These are phyloP conservation scores for Meghimatium bilineatum DNA, from an alignment of 2,888 invertebrate species.

Conservation along the genomic window DNA sequence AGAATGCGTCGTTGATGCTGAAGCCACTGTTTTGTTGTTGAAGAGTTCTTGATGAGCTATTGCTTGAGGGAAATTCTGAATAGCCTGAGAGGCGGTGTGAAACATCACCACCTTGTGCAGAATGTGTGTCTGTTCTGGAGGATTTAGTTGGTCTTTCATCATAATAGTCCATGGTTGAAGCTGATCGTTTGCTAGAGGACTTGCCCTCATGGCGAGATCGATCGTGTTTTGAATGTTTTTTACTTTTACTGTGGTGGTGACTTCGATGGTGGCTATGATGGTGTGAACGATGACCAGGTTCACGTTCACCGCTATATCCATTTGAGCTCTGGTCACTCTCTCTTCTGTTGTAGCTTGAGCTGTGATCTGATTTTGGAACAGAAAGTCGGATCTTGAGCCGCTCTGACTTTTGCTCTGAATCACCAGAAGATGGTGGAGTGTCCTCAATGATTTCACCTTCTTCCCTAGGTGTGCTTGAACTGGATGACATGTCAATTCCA, in stretches of 20 bases:
- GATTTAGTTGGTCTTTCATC: slow-evolving; percentile 41
- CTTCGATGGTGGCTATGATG: slow-evolving; percentile 38
- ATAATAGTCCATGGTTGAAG: slow-evolving; percentile 25
- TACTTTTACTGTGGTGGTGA: slow-evolving; percentile 44
- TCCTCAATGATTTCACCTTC: slow-evolving; percentile 42
- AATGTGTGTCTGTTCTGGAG: slow-evolving; percentile 9
- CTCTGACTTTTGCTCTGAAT: slow-evolving; percentile 33
- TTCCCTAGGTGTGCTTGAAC: slow-evolving; percentile 40
- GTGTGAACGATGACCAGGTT: slow-evolving; percentile 15
- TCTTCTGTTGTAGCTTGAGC: neutral
- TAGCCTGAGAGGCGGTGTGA: neutral
- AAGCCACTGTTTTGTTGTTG: slow-evolving; percentile 45
- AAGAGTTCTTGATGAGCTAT: slow-evolving; percentile 8
- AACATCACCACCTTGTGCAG: neutral
- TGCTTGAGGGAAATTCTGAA: slow-evolving; percentile 9
- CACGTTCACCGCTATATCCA: slow-evolving; percentile 23
- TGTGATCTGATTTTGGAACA: slow-evolving; percentile 31
- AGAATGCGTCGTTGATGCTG: slow-evolving; percentile 47
- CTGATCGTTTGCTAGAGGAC: slow-evolving; percentile 33
- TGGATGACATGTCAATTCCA: slow-evolving; percentile 12
- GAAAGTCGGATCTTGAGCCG: slow-evolving; percentile 39
- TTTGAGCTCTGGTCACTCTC: slow-evolving; percentile 35
- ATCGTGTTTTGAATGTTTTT: slow-evolving; percentile 44
- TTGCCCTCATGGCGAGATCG: slow-evolving; percentile 42
- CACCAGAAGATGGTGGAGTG: slow-evolving; percentile 19